Evolutionary conservation across 2,113 vertebrate genomes (phyloP).

Genomic region (Hippocampus abdominalis): DNA sequence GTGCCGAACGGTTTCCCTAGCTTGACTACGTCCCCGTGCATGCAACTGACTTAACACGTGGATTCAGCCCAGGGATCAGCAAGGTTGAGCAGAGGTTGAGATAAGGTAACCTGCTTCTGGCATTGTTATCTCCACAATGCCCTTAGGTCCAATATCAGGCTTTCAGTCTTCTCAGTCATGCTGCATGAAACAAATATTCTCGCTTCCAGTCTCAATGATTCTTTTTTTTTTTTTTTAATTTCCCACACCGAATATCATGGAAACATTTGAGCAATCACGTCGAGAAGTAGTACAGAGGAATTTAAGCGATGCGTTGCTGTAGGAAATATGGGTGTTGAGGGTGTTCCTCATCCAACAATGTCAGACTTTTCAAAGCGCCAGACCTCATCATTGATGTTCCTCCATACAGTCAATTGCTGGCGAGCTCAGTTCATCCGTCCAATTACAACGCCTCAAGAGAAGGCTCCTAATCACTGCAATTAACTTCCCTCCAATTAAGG

Average conservation of each 20-base stretch:
- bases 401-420: conserved; percentile 41
- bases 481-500: conserved; percentile 64
- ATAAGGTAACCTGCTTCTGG: conserved; percentile 41
- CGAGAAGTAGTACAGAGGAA: conserved; percentile 46
- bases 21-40: conserved; percentile 9
- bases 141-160: conserved; percentile 28
- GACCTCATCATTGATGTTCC: conserved; percentile 38
- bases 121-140: conserved; percentile 26
- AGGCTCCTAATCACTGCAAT: conserved; percentile 68
- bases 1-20: not conserved
- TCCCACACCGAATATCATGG: conserved; percentile 44
- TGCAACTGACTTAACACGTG: conserved; percentile 14
- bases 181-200: conserved; percentile 38
- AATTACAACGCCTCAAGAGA: conserved; percentile 55
- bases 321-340: not conserved
- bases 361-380: conserved; percentile 14
- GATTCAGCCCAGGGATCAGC: conserved; percentile 25
- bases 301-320: conserved; percentile 9
- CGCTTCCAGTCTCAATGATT: conserved; percentile 46
- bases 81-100: conserved; percentile 32
- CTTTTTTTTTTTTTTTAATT: conserved; percentile 51
- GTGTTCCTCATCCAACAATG: conserved; percentile 1
- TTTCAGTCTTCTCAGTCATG: conserved; percentile 21
- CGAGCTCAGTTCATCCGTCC: conserved; percentile 45
- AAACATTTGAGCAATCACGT: conserved; percentile 39